Evolutionary conservation across 2,113 vertebrate species (phyloP).

Genomic region (Cyprinodon tularosa): DNA sequence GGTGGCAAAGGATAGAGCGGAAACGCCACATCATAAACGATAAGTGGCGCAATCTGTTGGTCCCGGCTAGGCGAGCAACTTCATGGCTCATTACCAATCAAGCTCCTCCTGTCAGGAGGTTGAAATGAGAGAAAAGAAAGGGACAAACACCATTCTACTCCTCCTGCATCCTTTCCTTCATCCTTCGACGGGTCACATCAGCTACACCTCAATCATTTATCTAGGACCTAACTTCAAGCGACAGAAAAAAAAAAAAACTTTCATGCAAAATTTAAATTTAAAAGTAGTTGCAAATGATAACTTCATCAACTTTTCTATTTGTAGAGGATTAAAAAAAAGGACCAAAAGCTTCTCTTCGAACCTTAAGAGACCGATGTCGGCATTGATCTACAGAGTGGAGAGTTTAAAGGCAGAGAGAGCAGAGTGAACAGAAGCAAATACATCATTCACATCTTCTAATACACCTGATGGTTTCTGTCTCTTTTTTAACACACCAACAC

Average conservation of each 20-base stretch:
- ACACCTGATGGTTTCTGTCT: constrained; percentile 18
- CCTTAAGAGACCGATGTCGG: constrained; percentile 5
- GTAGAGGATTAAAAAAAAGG: neutral
- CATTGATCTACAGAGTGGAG: constrained; percentile 8
- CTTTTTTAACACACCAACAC: constrained; percentile 27
- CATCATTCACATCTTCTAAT: constrained; percentile 27
- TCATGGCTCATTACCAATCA: constrained; percentile 77
- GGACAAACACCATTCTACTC: constrained; percentile 31
- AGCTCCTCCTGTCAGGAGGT: constrained; percentile 70
- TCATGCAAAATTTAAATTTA: constrained; percentile 33
- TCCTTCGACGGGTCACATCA: constrained; percentile 59
- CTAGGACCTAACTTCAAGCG: constrained; percentile 54
- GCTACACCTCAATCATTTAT: constrained; percentile 56
- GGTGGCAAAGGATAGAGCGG: constrained; percentile 28
- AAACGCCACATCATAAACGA: constrained; percentile 65
- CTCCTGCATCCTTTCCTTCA: constrained; percentile 35
- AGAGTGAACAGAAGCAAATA: constrained; percentile 33
- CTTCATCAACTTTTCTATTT: constrained; percentile 23
- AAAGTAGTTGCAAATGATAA: constrained; percentile 24
- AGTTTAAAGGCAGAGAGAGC: constrained; percentile 33
- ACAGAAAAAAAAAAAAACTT: constrained; percentile 40
- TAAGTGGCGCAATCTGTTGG: constrained; percentile 76
- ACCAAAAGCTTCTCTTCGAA: constrained; percentile 9
- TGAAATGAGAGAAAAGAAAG: constrained; percentile 44
- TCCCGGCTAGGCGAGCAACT: constrained; percentile 66